Conservation (phyloP, 1,140 invertebrate species). For the Drosophila sturtevanti region DNA sequence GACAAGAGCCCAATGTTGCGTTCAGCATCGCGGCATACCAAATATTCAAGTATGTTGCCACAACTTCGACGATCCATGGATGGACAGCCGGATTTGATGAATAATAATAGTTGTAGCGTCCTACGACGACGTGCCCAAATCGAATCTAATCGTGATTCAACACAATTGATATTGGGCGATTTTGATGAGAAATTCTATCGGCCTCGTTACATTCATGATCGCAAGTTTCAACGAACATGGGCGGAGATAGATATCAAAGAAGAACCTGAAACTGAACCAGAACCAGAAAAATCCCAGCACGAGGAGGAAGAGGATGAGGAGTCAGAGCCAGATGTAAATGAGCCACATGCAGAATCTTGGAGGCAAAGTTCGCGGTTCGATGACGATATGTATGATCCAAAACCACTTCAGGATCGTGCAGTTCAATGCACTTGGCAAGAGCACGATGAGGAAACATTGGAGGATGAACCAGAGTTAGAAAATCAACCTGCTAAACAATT, state of each 20-base stretch:
- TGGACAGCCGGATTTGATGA: background rate
- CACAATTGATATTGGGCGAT: background rate
- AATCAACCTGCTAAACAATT: background rate
- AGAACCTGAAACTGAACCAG: background rate
- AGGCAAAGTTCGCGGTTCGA: background rate
- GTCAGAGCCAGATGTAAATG: background rate
- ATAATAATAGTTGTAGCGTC: slow-evolving; percentile 20
- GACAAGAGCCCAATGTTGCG: background rate
- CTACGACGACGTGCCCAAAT: slow-evolving; percentile 7
- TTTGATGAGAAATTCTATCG: slow-evolving; percentile 12
- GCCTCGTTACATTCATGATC: background rate
- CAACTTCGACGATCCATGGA: background rate
- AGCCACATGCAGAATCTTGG: background rate
- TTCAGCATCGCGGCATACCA: background rate
- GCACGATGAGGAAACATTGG: background rate
- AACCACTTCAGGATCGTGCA: background rate
- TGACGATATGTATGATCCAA: background rate
- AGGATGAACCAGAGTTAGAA: background rate
- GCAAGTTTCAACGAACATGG: background rate
- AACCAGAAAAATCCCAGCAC: background rate
- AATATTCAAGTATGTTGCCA: background rate
- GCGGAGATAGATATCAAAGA: background rate
- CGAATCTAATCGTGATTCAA: background rate
- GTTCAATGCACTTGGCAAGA: background rate
- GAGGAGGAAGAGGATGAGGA: no score